Conservation (phyloP, 2,113 vertebrate species). For the Rhinolophus ferrumequinum region DNA sequence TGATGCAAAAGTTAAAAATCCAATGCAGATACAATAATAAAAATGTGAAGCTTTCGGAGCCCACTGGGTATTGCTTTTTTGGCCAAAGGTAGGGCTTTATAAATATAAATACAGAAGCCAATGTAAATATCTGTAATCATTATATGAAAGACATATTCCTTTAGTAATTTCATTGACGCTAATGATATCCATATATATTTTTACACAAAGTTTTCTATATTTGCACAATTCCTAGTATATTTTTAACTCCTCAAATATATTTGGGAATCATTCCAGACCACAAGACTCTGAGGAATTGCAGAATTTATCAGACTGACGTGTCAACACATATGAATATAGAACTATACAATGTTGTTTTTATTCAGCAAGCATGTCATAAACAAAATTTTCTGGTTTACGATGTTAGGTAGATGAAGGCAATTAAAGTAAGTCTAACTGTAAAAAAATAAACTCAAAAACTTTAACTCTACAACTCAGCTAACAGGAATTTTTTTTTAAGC, state of each 20-base stretch:
- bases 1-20: slow-evolving; percentile 55
- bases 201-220: slow-evolving; percentile 49
- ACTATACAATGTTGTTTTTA: slow-evolving; percentile 42
- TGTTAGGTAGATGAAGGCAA: slow-evolving; percentile 12
- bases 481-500: not conserved
- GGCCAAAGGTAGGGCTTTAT: not conserved
- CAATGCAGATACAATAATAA: slow-evolving; percentile 21
- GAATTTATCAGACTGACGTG: slow-evolving; percentile 47
- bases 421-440: slow-evolving; percentile 3
- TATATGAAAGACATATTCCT: slow-evolving; percentile 16
- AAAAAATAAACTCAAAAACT: not conserved
- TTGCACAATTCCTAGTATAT: slow-evolving; percentile 53
- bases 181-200: slow-evolving; percentile 47
- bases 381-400: slow-evolving; percentile 21
- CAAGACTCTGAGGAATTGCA: slow-evolving; percentile 28
- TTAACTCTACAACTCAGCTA: slow-evolving; percentile 20
- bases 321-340: slow-evolving; percentile 43
- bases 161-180: slow-evolving; percentile 50
- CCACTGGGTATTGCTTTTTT: not conserved
- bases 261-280: slow-evolving; percentile 47
- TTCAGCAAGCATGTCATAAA: slow-evolving; percentile 35
- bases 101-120: slow-evolving; percentile 56
- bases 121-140: slow-evolving; percentile 31
- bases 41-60: slow-evolving; percentile 20
- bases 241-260: slow-evolving; percentile 61